These are phyloP conservation scores for Patella depressa DNA, from an alignment of 2,888 invertebrate species.

Conservation along the genomic window DNA sequence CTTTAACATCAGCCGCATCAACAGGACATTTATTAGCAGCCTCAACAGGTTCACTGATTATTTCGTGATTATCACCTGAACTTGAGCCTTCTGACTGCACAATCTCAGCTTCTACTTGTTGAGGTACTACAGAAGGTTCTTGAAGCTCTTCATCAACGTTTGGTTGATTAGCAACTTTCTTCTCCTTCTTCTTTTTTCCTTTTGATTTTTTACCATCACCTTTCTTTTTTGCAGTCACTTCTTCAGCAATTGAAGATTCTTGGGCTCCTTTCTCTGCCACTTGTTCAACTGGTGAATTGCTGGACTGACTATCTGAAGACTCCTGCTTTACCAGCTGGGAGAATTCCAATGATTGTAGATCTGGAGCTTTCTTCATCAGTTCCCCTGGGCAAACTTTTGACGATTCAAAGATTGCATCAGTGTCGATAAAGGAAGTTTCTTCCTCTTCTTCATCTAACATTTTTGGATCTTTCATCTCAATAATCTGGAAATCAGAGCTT, in stretches of 20 bases:
- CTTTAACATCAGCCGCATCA: not conserved
- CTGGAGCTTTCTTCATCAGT: no score
- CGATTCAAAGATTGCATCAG: not conserved
- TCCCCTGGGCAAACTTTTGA: not conserved
- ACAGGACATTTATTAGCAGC: not conserved
- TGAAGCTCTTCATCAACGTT: not conserved
- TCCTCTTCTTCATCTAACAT: not conserved
- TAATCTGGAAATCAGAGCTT: not conserved
- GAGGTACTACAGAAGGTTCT: not conserved
- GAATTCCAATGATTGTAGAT: not conserved
- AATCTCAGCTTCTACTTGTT: not conserved
- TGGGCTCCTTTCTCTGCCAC: not conserved
- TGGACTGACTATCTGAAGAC: not conserved
- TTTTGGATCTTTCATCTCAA: not conserved
- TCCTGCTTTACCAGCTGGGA: not conserved
- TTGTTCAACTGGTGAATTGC: not conserved
- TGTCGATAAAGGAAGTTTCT: not conserved
- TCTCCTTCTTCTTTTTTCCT: not conserved
- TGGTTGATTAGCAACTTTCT: not conserved
- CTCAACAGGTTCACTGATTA: not conserved
- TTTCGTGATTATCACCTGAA: not conserved
- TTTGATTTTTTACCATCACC: not conserved
- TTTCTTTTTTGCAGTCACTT: not conserved
- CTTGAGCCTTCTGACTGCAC: no score
- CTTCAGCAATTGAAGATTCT: not conserved